phyloP scores from a whole-genome alignment of 2,113 vertebrate species.

The Corythaixoides concolor region DNA sequence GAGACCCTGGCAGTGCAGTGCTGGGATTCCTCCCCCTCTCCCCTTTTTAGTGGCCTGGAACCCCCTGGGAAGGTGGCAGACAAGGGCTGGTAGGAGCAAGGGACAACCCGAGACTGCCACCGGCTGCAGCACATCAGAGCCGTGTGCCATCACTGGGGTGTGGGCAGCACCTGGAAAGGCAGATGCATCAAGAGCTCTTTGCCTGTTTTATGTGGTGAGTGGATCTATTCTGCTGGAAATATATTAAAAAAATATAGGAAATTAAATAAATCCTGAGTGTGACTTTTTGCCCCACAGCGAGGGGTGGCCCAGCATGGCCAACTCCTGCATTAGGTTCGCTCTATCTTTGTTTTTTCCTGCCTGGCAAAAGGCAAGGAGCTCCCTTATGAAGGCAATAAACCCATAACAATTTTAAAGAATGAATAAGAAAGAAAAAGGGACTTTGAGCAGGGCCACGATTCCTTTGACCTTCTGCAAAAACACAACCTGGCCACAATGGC shows the following conservation, averaged over 20 bases:
- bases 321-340: neutral
- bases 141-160: rapidly evolving
- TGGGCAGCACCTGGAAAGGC: neutral
- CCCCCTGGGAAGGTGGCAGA: rapidly evolving
- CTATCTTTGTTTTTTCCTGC: neutral
- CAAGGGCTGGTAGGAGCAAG: neutral
- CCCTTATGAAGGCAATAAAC: neutral
- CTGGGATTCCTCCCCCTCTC: neutral
- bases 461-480: neutral
- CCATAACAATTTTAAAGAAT: neutral
- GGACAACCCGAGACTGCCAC: neutral
- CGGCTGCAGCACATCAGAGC: neutral
- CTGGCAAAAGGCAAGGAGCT: neutral
- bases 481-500: neutral
- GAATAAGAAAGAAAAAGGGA: neutral
- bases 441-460: rapidly evolving
- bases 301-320: neutral
- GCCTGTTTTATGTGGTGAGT: neutral
- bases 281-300: neutral
- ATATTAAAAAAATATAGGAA: neutral
- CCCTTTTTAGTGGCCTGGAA: neutral
- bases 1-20: neutral
- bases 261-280: neutral
- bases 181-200: neutral
- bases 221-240: neutral